A percentile compares a stretch with the other conserved stretches of the same genome.
phyloP scores from a whole-genome alignment of 1,140 invertebrate genomes.

The Drusus annulatus region DNA sequence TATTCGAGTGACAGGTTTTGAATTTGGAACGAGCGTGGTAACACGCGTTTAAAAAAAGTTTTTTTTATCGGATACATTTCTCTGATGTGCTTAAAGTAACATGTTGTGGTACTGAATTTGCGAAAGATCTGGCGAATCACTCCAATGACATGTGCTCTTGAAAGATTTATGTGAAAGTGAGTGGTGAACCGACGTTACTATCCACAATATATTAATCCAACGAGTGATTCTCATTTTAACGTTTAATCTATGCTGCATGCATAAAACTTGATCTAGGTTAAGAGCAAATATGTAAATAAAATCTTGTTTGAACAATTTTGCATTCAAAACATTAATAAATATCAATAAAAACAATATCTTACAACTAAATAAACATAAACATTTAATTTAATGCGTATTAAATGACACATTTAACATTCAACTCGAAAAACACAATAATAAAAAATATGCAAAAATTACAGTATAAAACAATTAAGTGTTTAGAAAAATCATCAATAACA shows the following conservation, averaged over 20 bases:
- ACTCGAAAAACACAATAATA: no score
- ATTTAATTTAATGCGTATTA: no score
- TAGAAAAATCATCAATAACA: no score
- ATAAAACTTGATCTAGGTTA: neutral
- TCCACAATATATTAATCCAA: neutral
- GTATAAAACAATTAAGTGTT: no score
- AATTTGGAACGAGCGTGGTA: conserved; percentile 4
- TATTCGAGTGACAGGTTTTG: conserved; percentile 10
- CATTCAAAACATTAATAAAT: no score
- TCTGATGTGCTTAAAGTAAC: neutral
- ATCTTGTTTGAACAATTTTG: neutral
- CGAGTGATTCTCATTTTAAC: conserved; percentile 10
- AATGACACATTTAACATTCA: no score
- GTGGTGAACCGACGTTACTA: neutral
- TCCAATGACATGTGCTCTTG: conserved; percentile 2
- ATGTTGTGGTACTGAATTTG: neutral
- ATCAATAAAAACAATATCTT: no score
- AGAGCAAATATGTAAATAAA: neutral
- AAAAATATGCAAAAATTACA: no score
- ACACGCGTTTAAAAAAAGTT: neutral
- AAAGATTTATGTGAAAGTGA: neutral
- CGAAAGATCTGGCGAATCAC: neutral
- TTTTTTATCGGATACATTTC: conserved; percentile 1
- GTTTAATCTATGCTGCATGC: neutral
- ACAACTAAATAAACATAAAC: no score